phyloP scores from a whole-genome alignment of 2,113 vertebrate genomes.

The Galbula dea region DNA sequence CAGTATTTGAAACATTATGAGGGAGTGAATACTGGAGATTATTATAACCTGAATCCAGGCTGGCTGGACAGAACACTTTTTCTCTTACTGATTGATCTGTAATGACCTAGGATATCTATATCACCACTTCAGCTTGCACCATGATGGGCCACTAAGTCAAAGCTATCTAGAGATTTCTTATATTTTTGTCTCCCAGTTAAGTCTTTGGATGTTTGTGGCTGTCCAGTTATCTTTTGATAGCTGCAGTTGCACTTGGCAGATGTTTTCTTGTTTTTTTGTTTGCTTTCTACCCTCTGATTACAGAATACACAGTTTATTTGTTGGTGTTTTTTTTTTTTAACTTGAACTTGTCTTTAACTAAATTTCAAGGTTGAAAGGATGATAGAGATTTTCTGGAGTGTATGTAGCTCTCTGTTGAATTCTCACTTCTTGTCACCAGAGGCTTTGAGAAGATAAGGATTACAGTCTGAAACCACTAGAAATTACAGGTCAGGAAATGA shows the following conservation, averaged over 20 bases:
- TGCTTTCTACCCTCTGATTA: neutral
- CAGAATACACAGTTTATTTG: neutral
- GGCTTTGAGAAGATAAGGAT: conserved; percentile 11
- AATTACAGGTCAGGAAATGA: neutral
- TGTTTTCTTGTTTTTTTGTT: neutral
- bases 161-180: neutral
- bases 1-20: neutral
- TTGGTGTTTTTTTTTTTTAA: neutral
- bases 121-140: neutral
- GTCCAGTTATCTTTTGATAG: neutral
- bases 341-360: neutral
- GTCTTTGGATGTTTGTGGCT: neutral
- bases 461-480: neutral
- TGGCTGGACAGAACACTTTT: neutral
- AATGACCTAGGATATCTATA: neutral
- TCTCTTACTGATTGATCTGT: neutral
- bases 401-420: neutral
- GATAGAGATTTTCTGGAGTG: neutral
- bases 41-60: neutral
- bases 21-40: neutral
- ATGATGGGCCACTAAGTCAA: neutral
- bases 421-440: neutral
- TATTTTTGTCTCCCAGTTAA: neutral
- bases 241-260: neutral
- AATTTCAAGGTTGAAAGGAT: neutral